These are phyloP conservation scores for Brevipalpus yothersi DNA, from an alignment of 1,140 invertebrate species.

Conservation along the genomic window DNA sequence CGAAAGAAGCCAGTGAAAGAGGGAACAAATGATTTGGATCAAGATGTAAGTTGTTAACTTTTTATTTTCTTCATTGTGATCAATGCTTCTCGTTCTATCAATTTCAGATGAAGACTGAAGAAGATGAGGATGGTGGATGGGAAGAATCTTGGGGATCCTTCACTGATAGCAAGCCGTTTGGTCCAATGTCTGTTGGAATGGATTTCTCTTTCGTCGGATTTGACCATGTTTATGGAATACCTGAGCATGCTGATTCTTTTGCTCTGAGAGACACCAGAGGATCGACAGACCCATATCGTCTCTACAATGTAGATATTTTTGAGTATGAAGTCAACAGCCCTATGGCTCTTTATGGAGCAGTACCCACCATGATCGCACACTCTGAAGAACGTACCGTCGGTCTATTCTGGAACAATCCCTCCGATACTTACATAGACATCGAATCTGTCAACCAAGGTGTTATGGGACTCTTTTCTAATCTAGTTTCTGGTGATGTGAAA, in stretches of 20 bases:
- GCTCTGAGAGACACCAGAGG: conserved; percentile 50
- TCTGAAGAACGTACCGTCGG: conserved; percentile 52
- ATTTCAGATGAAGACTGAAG: conserved; percentile 14
- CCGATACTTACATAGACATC: conserved; percentile 97
- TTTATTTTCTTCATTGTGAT: no score
- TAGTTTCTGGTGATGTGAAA: conserved; percentile 16
- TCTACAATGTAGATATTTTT: conserved; percentile 97
- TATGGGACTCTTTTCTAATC: conserved; percentile 14
- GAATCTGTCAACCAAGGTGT: conserved; percentile 29
- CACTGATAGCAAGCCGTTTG: conserved; percentile 73
- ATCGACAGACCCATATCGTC: conserved; percentile 59
- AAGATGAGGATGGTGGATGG: conserved; percentile 51
- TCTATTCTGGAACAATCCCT: conserved; percentile 88
- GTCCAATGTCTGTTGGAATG: conserved; percentile 71
- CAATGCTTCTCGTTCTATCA: no score
- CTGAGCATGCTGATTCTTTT: conserved; percentile 84
- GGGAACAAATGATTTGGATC: background rate
- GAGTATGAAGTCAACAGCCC: conserved; percentile 83
- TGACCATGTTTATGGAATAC: conserved; percentile 78
- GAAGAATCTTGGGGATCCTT: conserved; percentile 88
- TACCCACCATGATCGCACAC: conserved; percentile 82
- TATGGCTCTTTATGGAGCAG: conserved; percentile 87
- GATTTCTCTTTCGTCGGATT: conserved; percentile 82
- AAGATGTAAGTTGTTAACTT: no score
- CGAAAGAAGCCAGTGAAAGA: conserved; percentile 19